Evolutionary conservation across 2,797 vertebrate species (phyloP), one percentile per base, ranked within the genome.

Genomic region (Macroramphosus scolopax): DNA sequence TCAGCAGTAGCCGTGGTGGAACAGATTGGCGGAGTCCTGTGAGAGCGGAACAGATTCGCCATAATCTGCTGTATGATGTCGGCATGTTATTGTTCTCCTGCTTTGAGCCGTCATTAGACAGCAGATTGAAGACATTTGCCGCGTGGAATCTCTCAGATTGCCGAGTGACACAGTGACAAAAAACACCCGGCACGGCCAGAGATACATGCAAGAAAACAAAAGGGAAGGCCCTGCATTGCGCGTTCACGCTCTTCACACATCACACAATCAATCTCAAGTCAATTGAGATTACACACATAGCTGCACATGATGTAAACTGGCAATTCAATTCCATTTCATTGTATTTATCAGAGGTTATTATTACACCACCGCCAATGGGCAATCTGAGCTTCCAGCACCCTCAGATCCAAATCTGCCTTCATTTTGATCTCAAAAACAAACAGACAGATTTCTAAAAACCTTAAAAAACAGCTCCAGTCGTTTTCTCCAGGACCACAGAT

Each of bases 101-200:
- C 47, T 64, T 67, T 77, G 62, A 84, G 63, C 65, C 28, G 4
- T 51, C 72, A 83, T 87, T 86, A 83, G 70, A 70, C 31, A 75
- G 44, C 83, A 84, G 76, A 86, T 80, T 83, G 80, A 73, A 75
- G 57, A 46, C 75, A 82, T 82, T 85, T 86, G 82, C 74, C 57
- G 52, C 50, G 50, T 35, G 37, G 44, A 13, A 55, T 40, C 40
- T 39, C 20, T 5, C 25, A 25, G 66, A 83, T 83, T 83, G 81
- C 49, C 17, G 55, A 62, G 36, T 30, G 41, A 73, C 49, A 56
- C 26, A 1, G 29, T 46, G 53, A 64, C 40, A 37, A 39, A 49
- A 63, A 39, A n/a, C 37, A 47, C 46, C 12, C 15, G 38, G 17
- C 37, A 0, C 22, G 12, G 45, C 40, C 47, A 44, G 33, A 25